phyloP scores from a whole-genome alignment of 1,140 invertebrate genomes.

The Pemphigus obesinymphae region DNA sequence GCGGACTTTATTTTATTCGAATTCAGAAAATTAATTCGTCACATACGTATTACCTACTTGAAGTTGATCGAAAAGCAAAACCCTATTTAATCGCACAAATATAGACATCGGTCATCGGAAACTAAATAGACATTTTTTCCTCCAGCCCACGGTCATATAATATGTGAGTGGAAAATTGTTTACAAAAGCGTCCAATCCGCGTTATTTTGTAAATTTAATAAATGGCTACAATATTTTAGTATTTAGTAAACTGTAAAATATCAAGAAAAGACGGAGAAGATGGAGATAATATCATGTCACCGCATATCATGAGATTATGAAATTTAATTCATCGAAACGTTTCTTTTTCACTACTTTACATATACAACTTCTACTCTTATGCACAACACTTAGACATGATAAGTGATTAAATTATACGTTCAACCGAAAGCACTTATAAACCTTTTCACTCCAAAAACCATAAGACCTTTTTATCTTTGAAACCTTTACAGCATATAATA shows the following conservation, averaged over 20 bases:
- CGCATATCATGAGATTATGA: not conserved
- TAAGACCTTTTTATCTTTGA: no score
- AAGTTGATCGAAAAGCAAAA: no score
- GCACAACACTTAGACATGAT: not conserved
- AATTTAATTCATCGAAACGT: not conserved
- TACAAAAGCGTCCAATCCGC: not conserved
- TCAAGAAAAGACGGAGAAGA: not conserved
- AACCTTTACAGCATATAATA: no score
- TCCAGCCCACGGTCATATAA: no score
- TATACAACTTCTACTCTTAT: not conserved
- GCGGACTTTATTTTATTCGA: no score
- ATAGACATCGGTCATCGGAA: no score
- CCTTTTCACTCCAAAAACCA: not conserved
- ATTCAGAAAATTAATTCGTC: no score
- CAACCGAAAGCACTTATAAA: not conserved
- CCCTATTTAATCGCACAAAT: no score
- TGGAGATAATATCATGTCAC: no score
- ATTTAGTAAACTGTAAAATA: not conserved
- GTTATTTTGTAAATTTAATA: not conserved
- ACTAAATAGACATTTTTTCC: no score
- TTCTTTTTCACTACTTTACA: not conserved
- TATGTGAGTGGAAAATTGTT: not conserved
- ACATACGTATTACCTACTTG: no score
- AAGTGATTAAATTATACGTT: constrained; percentile 8
- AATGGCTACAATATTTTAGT: not conserved